Percentiles rank a stretch among this genome's conserved stretches.
Conservation (phyloP, 2,113 vertebrate genomes). For the Onychorhynchus coronatus region DNA sequence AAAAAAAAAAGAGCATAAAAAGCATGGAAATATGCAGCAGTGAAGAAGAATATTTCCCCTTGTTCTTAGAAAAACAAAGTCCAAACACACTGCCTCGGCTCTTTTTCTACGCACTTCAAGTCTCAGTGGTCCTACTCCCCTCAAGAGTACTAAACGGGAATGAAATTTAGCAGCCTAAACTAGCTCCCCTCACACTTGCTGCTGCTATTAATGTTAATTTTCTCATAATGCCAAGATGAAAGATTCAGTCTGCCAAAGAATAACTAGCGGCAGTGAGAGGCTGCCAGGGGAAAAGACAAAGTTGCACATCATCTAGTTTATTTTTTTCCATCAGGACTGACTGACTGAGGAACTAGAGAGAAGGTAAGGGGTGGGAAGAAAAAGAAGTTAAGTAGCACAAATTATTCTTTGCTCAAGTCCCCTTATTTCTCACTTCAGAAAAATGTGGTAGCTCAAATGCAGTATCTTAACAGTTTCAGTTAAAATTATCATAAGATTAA, state of each 20-base stretch:
- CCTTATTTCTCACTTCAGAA: not conserved
- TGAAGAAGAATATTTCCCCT: not conserved
- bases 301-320: not conserved
- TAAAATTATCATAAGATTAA: not conserved
- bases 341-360: not conserved
- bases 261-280: not conserved
- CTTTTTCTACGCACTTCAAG: not conserved
- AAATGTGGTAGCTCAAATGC: not conserved
- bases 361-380: not conserved
- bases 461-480: not conserved
- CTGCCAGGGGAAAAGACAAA: slow-evolving; percentile 29
- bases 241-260: slow-evolving; percentile 37
- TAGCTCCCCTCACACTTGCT: slow-evolving; percentile 1
- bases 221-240: slow-evolving; percentile 52
- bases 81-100: not conserved
- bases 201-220: slow-evolving; percentile 56
- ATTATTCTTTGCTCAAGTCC: not conserved
- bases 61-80: slow-evolving; percentile 15
- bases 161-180: slow-evolving; percentile 28
- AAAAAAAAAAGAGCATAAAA: not conserved
- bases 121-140: not conserved
- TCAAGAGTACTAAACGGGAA: not conserved
- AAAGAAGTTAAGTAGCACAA: not conserved
- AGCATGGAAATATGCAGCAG: not conserved
- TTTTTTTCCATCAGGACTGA: not conserved